Conservation (phyloP, 2,797 vertebrate genomes). For the Uromys caudimaculatus region DNA sequence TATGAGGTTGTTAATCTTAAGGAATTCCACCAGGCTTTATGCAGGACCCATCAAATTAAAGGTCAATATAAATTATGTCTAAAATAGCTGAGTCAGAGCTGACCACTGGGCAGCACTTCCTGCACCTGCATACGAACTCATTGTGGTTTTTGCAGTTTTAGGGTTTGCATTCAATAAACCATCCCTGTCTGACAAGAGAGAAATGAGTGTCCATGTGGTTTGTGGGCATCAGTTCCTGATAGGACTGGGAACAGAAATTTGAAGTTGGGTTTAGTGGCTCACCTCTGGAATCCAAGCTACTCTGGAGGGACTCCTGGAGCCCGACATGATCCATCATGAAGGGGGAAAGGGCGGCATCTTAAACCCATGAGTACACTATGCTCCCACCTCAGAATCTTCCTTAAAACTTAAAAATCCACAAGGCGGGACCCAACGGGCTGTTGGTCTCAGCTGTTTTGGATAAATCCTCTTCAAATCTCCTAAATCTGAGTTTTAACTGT, state of each 20-base stretch:
- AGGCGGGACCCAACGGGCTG: neutral
- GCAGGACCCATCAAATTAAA: neutral
- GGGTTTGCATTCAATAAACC: neutral
- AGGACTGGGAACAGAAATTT: constrained; percentile 27
- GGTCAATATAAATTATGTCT: neutral
- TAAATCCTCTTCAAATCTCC: neutral
- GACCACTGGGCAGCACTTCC: neutral
- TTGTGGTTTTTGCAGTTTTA: neutral
- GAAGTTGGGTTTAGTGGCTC: neutral
- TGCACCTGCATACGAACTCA: neutral
- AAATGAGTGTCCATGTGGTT: neutral
- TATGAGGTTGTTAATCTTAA: neutral
- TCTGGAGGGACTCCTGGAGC: neutral
- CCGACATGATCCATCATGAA: neutral
- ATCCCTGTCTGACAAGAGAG: neutral
- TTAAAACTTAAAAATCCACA: neutral
- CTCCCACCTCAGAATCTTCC: neutral
- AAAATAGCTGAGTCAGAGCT: neutral
- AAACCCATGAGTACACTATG: neutral
- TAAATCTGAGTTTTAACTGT: neutral
- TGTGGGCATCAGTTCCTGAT: neutral
- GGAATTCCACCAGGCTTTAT: neutral
- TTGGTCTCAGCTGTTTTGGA: too few relatives aligned
- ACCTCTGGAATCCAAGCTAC: neutral
- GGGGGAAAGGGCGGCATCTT: neutral